Conservation (phyloP, 64 coral and sea anemone genomes). For the Porites australiensis region DNA sequence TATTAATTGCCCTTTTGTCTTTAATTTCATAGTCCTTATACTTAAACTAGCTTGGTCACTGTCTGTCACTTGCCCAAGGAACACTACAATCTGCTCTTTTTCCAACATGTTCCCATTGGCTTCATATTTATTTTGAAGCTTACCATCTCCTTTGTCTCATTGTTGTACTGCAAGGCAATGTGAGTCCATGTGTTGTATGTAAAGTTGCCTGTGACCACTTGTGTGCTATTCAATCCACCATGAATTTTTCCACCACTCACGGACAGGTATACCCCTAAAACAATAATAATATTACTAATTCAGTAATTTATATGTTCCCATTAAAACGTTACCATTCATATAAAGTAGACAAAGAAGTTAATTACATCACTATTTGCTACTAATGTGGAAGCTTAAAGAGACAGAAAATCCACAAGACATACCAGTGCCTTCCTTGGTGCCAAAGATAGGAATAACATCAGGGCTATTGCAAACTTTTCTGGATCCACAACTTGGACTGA, state of each 20-base stretch:
- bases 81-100: too few relatives aligned
- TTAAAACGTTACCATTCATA: too few relatives aligned
- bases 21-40: too few relatives aligned
- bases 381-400: not conserved
- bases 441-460: conserved; percentile 20
- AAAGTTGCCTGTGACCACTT: conserved; percentile 3
- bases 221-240: not conserved
- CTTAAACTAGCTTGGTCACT: too few relatives aligned
- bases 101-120: too few relatives aligned
- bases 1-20: too few relatives aligned
- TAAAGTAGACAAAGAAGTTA: too few relatives aligned
- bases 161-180: conserved; percentile 50
- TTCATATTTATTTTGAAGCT: not conserved
- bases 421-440: conserved; percentile 12
- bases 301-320: too few relatives aligned
- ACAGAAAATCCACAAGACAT: not conserved
- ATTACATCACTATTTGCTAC: too few relatives aligned
- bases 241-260: not conserved
- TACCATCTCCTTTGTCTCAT: conserved; percentile 28
- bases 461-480: not conserved
- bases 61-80: too few relatives aligned
- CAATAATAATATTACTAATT: not conserved
- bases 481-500: conserved; percentile 32
- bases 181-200: conserved; percentile 55
- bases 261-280: conserved; percentile 19